Evolutionary conservation across 2,797 vertebrate genomes (phyloP).

Genomic region (Rhabdophis nuchalis): DNA sequence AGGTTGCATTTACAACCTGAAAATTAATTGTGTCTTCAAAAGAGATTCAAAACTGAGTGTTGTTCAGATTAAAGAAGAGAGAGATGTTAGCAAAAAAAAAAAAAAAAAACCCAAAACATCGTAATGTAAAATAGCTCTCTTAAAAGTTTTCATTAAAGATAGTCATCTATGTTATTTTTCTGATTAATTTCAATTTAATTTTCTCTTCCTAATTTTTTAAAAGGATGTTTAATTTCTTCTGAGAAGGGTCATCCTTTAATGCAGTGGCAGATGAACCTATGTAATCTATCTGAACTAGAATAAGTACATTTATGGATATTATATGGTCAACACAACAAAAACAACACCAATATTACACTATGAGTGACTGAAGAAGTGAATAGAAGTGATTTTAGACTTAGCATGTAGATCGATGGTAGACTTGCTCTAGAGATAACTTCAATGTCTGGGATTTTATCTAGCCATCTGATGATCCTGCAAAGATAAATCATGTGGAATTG

Average conservation of each 20-base stretch:
- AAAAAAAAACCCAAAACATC: background rate
- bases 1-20: conserved; percentile 14
- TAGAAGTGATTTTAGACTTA: background rate
- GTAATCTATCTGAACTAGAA: background rate
- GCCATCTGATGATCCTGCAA: background rate
- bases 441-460: background rate
- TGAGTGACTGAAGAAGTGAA: background rate
- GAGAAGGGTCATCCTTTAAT: background rate
- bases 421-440: background rate
- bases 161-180: conserved; percentile 15
- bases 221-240: background rate
- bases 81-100: background rate
- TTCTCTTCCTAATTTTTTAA: conserved; percentile 23
- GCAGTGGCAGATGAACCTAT: background rate
- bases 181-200: conserved; percentile 31
- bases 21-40: conserved; percentile 30
- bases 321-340: background rate
- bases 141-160: conserved; percentile 12
- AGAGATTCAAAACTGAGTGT: conserved; percentile 10
- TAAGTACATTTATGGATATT: background rate
- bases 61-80: background rate
- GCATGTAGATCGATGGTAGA: background rate
- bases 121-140: background rate
- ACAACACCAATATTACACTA: background rate
- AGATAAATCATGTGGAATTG: background rate